These are phyloP conservation scores for Tanytarsus gracilentus DNA, from an alignment of 2,888 invertebrate species.

Conservation along the genomic window DNA sequence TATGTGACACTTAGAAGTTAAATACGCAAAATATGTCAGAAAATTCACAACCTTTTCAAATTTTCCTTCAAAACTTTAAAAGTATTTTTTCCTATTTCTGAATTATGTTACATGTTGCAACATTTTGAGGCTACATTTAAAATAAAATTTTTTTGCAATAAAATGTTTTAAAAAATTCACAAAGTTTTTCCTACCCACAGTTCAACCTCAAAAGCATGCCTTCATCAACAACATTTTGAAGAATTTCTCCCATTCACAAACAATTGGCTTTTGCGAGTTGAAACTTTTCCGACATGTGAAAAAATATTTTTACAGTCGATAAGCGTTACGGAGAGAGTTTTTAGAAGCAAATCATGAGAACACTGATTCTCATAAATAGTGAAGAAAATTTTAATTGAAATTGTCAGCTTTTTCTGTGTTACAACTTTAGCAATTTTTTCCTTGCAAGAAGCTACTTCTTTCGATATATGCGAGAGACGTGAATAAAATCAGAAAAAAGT, in stretches of 20 bases:
- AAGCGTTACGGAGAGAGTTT: too few species aligned
- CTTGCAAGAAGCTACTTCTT: neutral
- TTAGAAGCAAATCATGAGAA: neutral
- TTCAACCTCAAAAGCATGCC: too few species aligned
- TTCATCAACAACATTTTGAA: too few species aligned
- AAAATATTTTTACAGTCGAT: neutral
- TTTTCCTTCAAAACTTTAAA: too few species aligned
- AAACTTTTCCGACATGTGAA: neutral
- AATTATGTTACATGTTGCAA: too few species aligned
- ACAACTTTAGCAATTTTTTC: too few species aligned
- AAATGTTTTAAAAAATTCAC: neutral
- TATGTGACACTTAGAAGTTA: too few species aligned
- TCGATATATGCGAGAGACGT: neutral
- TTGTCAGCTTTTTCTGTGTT: neutral
- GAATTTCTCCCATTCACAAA: too few species aligned
- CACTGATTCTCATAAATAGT: neutral
- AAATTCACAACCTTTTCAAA: too few species aligned
- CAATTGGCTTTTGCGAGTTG: conserved; percentile 24
- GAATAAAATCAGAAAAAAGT: neutral
- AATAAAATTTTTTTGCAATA: conserved; percentile 2
- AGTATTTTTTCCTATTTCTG: too few species aligned
- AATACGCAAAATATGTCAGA: too few species aligned
- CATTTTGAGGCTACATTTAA: neutral
- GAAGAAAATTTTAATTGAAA: neutral
- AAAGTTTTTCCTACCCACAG: neutral